phyloP scores from a whole-genome alignment of 2,888 invertebrate genomes.

The Blastobasis lacticolella region DNA sequence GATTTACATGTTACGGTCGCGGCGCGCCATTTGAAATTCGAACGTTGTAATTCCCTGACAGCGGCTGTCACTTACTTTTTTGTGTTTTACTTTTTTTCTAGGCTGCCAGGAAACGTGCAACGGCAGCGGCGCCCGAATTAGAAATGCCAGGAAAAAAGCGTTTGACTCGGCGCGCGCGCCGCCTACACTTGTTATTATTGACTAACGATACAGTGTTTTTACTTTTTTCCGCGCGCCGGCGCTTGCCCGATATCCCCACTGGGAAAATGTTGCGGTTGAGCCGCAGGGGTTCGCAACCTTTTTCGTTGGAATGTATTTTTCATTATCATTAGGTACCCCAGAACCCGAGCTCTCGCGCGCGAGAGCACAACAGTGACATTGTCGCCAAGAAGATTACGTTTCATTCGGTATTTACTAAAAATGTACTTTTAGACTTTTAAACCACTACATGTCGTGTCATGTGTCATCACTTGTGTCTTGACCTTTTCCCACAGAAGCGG shows the following conservation, averaged over 20 bases:
- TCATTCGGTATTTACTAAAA: no score
- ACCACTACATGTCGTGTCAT: no score
- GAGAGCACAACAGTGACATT: no score
- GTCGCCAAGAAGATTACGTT: no score
- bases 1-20: no score
- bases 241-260: conserved; percentile 56
- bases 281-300: conserved; percentile 40
- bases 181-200: conserved; percentile 45
- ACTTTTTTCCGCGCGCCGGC: conserved; percentile 63
- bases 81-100: neutral
- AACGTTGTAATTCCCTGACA: conserved; percentile 17
- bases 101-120: conserved; percentile 32
- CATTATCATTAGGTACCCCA: neutral
- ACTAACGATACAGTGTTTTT: conserved; percentile 59
- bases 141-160: conserved; percentile 59
- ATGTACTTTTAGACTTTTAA: no score
- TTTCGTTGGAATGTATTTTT: conserved; percentile 10
- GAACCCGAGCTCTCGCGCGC: no score
- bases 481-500: no score
- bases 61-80: conserved; percentile 7
- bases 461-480: no score
- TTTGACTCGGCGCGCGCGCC: conserved; percentile 28
- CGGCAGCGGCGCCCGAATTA: conserved; percentile 45
- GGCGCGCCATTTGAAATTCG: conserved; percentile 9
- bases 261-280: conserved; percentile 46